These are phyloP conservation scores for Pithys albifrons DNA, from an alignment of 2,113 vertebrate species.

Conservation along the genomic window DNA sequence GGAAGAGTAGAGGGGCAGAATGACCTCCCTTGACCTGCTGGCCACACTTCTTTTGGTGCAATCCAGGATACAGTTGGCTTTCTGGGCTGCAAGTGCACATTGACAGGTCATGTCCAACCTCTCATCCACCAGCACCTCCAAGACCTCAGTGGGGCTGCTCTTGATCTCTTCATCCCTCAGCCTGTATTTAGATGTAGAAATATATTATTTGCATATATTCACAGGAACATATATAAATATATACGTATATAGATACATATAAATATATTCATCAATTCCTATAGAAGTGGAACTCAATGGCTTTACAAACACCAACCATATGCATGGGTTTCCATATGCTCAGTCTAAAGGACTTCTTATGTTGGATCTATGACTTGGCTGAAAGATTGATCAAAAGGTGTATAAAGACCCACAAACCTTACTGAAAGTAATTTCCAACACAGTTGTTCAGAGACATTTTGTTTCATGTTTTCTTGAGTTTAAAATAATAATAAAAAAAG, in stretches of 20 bases:
- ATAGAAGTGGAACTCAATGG: not conserved
- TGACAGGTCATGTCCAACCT: accelerated
- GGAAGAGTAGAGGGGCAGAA: not conserved
- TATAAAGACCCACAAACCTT: not conserved
- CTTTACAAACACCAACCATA: not conserved
- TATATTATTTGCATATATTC: not conserved
- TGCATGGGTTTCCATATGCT: not conserved
- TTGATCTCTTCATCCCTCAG: not conserved
- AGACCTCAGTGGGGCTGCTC: no score
- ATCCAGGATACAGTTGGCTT: accelerated
- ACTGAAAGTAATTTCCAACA: not conserved
- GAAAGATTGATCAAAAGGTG: not conserved
- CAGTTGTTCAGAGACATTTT: not conserved
- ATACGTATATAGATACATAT: not conserved
- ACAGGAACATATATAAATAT: not conserved
- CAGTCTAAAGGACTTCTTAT: not conserved
- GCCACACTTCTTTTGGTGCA: accelerated
- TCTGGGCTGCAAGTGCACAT: not conserved
- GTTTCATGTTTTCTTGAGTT: not conserved
- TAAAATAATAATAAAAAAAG: not conserved
- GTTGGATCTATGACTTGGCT: not conserved
- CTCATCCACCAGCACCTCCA: no score
- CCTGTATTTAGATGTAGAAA: not conserved
- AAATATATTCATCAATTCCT: not conserved
- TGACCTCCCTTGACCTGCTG: not conserved